Conservation (phyloP, 92 coral and sea anemone species). For the Porites divaricata region DNA sequence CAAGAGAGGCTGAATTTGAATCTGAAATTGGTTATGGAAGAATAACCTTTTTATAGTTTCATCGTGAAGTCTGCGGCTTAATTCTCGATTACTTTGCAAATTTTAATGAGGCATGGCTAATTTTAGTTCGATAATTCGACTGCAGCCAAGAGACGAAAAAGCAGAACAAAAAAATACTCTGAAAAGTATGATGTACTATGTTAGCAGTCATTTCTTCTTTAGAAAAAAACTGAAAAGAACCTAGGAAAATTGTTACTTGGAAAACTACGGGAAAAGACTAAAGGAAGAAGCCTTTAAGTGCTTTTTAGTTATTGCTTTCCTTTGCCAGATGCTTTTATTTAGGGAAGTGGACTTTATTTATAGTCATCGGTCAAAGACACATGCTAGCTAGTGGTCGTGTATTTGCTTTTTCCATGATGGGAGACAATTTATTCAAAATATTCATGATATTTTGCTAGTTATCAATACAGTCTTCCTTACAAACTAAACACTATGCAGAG, state of each 20-base stretch:
- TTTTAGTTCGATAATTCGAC: constrained; percentile 5
- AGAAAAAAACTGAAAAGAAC: background rate
- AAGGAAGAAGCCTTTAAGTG: background rate
- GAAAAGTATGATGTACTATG: too few species aligned
- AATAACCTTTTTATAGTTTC: background rate
- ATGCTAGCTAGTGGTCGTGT: background rate
- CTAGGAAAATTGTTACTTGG: too few species aligned
- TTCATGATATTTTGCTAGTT: background rate
- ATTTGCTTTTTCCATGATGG: background rate
- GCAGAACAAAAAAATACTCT: background rate
- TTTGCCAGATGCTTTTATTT: too few species aligned
- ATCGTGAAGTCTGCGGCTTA: background rate
- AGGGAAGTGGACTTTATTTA: background rate
- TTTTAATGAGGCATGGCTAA: constrained; percentile 24
- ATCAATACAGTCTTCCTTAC: background rate
- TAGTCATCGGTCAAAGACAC: background rate
- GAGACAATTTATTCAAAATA: constrained; percentile 5
- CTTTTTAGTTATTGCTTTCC: too few species aligned
- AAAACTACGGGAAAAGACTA: background rate
- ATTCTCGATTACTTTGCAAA: constrained; percentile 2
- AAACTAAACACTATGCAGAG: background rate
- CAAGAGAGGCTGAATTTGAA: constrained; percentile 10
- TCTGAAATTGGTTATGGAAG: background rate
- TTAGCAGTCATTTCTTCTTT: background rate
- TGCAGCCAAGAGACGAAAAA: background rate